Conservation (phyloP, 2,888 invertebrate species). For the Calephelis perditalis region DNA sequence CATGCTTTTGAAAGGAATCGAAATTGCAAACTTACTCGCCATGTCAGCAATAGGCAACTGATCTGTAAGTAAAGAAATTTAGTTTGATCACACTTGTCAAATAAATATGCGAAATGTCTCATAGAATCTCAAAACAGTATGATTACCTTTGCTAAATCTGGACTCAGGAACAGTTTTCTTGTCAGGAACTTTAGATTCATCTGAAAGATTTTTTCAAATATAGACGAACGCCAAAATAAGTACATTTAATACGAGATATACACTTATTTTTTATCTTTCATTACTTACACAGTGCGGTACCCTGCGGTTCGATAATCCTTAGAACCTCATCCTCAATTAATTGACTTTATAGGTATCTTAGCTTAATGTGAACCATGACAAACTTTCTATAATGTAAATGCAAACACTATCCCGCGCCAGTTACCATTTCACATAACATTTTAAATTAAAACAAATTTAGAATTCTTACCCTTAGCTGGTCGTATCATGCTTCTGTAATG, state of each 20-base stretch:
- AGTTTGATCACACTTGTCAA: neutral
- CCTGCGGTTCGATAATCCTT: too few relatives aligned
- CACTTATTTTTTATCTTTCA: too few relatives aligned
- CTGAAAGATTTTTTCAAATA: slow-evolving; percentile 35
- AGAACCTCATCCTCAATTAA: too few relatives aligned
- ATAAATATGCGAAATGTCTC: too few relatives aligned
- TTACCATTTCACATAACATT: too few relatives aligned
- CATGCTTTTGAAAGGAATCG: neutral
- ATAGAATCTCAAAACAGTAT: too few relatives aligned
- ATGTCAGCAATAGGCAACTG: slow-evolving; percentile 12
- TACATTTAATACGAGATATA: too few relatives aligned
- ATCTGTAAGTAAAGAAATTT: slow-evolving; percentile 13
- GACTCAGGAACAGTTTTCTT: slow-evolving; percentile 37
- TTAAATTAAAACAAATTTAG: slow-evolving; percentile 7
- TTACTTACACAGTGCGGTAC: neutral
- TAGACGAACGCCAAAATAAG: slow-evolving; percentile 17
- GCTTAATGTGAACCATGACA: too few relatives aligned
- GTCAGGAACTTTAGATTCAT: slow-evolving; percentile 38
- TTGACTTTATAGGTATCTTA: too few relatives aligned
- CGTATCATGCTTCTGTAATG: slow-evolving; percentile 45
- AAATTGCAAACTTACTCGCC: slow-evolving; percentile 11
- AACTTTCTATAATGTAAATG: too few relatives aligned
- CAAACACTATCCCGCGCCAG: too few relatives aligned
- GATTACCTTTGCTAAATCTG: slow-evolving; percentile 37
- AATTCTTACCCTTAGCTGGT: slow-evolving; percentile 50